Percentiles rank a stretch among this genome's conserved stretches.
Evolutionary conservation across 2,113 vertebrate genomes (phyloP).

Genomic region (Calyptommatus sinebrachiatus): DNA sequence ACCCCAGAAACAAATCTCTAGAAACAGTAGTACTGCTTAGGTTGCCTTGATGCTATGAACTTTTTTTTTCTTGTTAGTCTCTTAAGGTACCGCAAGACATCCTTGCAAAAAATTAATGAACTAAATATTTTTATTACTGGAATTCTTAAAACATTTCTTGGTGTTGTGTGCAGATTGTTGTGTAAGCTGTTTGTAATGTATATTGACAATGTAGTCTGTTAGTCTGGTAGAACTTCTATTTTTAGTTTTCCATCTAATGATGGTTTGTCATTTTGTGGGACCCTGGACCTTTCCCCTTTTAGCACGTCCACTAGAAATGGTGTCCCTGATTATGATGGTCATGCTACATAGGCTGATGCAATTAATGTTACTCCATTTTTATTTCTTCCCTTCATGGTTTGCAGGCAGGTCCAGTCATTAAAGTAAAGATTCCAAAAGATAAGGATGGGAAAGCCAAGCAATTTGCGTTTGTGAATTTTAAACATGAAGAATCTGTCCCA

Average conservation of each 20-base stretch:
- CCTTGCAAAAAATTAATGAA: background rate
- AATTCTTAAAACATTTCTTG: no score
- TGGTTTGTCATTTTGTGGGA: background rate
- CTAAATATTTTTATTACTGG: background rate
- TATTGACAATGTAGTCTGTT: background rate
- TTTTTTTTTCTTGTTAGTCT: no score
- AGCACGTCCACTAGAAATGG: background rate
- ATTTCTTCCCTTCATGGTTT: slow-evolving; percentile 17
- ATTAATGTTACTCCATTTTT: background rate
- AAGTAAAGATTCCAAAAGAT: slow-evolving; percentile 92
- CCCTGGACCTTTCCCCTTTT: background rate
- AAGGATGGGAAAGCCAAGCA: slow-evolving; percentile 87
- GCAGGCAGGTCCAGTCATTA: slow-evolving; percentile 92
- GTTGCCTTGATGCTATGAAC: background rate
- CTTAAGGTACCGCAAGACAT: no score
- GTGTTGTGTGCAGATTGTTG: background rate
- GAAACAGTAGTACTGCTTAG: background rate
- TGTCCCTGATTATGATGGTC: background rate
- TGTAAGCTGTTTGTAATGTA: background rate
- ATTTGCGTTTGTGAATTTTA: slow-evolving; percentile 95
- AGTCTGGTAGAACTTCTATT: background rate
- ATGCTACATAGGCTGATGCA: background rate
- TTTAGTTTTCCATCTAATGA: background rate
- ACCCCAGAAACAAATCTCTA: background rate
- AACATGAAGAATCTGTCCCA: slow-evolving; percentile 90